Evolutionary conservation across 2,888 invertebrate genomes (phyloP).

Genomic region (Andrena dorsata): DNA sequence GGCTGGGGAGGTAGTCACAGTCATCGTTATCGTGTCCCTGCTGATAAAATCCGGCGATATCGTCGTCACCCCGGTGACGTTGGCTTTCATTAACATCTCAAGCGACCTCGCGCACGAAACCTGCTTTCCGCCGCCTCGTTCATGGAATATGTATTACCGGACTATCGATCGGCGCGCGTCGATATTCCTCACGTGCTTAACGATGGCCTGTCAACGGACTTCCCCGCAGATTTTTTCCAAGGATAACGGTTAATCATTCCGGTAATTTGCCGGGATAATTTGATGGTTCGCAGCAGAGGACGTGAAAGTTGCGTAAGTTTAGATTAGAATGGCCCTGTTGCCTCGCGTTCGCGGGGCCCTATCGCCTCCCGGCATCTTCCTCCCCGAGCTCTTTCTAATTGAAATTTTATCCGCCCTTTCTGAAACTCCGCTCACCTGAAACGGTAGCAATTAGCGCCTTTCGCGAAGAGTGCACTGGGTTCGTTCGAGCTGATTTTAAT

Average conservation of each 20-base stretch:
- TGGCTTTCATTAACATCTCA: slow-evolving; percentile 64
- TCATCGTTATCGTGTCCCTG: slow-evolving; percentile 34
- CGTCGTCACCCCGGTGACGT: slow-evolving; percentile 52
- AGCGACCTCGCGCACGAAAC: slow-evolving; percentile 49
- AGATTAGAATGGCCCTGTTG: slow-evolving; percentile 24
- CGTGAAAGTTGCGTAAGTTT: slow-evolving; percentile 24
- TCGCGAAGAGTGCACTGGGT: not conserved
- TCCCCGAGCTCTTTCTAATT: slow-evolving; percentile 13
- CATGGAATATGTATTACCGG: slow-evolving; percentile 59
- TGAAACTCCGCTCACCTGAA: not conserved
- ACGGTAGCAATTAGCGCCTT: not conserved
- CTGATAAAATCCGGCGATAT: slow-evolving; percentile 56
- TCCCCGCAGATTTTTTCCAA: not conserved
- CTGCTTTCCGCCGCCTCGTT: slow-evolving; percentile 33
- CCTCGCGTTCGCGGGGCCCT: not conserved
- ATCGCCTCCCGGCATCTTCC: not conserved
- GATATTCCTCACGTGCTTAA: slow-evolving; percentile 32
- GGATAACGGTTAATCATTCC: slow-evolving; percentile 28
- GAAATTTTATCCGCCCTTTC: slow-evolving; percentile 25
- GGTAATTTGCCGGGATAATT: slow-evolving; percentile 20
- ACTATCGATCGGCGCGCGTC: slow-evolving; percentile 32
- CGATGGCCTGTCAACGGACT: slow-evolving; percentile 29
- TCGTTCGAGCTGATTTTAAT: not conserved
- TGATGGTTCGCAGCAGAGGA: not conserved
- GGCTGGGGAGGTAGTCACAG: not conserved